Evolutionary conservation across 2,888 invertebrate species (phyloP), one percentile per base, ranked within the genome.

Genomic region (Carpatolechia fugitivella): DNA sequence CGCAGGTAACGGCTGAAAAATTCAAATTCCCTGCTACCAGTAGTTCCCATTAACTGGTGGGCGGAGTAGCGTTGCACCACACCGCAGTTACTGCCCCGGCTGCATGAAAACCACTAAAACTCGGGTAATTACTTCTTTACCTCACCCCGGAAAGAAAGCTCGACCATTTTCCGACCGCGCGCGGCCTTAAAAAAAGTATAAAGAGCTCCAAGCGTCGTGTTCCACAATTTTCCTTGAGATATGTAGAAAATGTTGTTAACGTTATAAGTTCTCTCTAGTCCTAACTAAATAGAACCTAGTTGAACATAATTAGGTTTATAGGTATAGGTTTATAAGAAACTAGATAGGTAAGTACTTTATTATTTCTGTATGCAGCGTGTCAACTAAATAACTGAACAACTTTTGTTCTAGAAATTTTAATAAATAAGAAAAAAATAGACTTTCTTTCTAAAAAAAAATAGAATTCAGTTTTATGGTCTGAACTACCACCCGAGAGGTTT

Each of bases 1-100:
- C 82, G 64, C 81, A 88, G 85, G 85, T 86, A 87, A 88, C 82
- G 81, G 85, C 80, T 73, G 84, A 86, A 87, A 89, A 84, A 87
- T 88, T 89, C 76, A 88, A 88, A 88, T 88, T 87, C 78, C 60
- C 60, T 70, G 60, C 72, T 70, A 66, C 68, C 60, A 63, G 72
- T 72, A 70, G 70, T 70, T 73, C 65, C 72, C 69, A 77, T 78
- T 78, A 74, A 70, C 67, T 68, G n/a, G 66, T 60, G 63, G 60
- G 52, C 54, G 51, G 54, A 29, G 40, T 48, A 41, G 11, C 44
- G 55, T 44, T 55, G 58, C 55, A 53, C 53, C 75, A 72, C 72
- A 68, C 72, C 67, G 75, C 73, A 74, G 69, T 79, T 74, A 81
- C 72, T 70, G 76, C 73, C 66, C 58, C 56, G 59, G 66, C 56